Evolutionary conservation across 2,888 invertebrate species (phyloP), one percentile per base, ranked within the genome.

Genomic region (Tiliacea citrago): DNA sequence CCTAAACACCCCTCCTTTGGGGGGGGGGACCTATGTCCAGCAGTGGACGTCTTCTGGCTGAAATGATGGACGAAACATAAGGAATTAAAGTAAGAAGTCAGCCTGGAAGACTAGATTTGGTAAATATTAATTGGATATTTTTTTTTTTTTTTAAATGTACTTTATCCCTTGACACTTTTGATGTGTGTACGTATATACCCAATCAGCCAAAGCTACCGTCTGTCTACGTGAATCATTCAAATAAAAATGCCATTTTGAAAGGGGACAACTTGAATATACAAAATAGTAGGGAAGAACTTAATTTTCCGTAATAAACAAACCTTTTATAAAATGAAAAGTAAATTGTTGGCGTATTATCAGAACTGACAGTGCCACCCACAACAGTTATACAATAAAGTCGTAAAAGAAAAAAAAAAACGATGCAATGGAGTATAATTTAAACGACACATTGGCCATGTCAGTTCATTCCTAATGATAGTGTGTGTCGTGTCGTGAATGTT

Each of bases 131-230:
- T n/a, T n/a, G n/a, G n/a, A n/a, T n/a, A n/a, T n/a, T n/a, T n/a
- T n/a, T n/a, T n/a, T n/a, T n/a, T n/a, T n/a, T n/a, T n/a, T n/a
- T n/a, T n/a, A n/a, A 29, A 29, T 29, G 29, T 29, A 29, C 29
- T 29, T 29, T 1, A 29, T 29, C 29, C 29, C 29, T 1, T 2
- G 29, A 29, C 29, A 29, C 29, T 29, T 29, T 29, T 29, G 29
- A 29, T 29, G 29, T 29, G 3, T 29, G 3, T 29, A 29, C 3
- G 29, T 29, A 90, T 87, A 86, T 84, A 92, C 92, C 93, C 92
- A 93, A 93, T 92, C 93, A 93, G 93, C 92, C 92, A 94, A 88
- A 84, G 93, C 90, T 88, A 90, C 89, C 89, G 88, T 88, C 87
- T 63, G 51, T 55, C 74, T 81, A 83, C 7, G 47, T 71, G 16